phyloP scores from a whole-genome alignment of 2,797 vertebrate species.

The Mus spretus region DNA sequence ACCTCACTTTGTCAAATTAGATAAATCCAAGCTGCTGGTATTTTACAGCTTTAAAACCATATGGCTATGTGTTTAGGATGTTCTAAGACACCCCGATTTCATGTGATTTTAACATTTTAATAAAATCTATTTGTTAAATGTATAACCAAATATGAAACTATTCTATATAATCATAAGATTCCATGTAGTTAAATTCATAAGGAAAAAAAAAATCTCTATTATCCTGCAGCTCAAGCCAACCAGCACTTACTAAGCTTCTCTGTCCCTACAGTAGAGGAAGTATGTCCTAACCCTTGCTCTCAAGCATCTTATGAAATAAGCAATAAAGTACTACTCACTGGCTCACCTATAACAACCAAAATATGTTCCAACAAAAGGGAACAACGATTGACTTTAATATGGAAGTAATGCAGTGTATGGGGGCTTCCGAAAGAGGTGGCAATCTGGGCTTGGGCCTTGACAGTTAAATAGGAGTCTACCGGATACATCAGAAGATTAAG shows the following conservation, averaged over 20 bases:
- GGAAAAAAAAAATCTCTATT: conserved; percentile 35
- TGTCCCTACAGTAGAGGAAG: neutral
- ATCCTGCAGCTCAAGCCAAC: conserved; percentile 5
- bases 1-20: conserved; percentile 61
- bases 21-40: conserved; percentile 19
- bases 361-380: neutral
- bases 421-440: neutral
- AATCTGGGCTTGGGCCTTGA: neutral
- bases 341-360: neutral
- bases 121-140: conserved; percentile 57
- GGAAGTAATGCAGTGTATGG: neutral
- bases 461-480: conserved; percentile 7
- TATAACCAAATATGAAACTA: conserved; percentile 42
- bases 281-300: neutral
- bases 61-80: conserved; percentile 11
- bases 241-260: neutral
- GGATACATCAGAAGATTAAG: neutral
- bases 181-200: conserved; percentile 25
- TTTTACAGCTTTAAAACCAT: conserved; percentile 25
- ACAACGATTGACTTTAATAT: neutral
- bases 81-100: conserved; percentile 32
- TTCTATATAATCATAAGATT: conserved; percentile 17
- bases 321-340: neutral
- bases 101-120: conserved; percentile 66
- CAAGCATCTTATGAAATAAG: conserved; percentile 4